These are phyloP conservation scores for Neocrepidodera transversa DNA, from an alignment of 2,888 invertebrate genomes.

Conservation along the genomic window DNA sequence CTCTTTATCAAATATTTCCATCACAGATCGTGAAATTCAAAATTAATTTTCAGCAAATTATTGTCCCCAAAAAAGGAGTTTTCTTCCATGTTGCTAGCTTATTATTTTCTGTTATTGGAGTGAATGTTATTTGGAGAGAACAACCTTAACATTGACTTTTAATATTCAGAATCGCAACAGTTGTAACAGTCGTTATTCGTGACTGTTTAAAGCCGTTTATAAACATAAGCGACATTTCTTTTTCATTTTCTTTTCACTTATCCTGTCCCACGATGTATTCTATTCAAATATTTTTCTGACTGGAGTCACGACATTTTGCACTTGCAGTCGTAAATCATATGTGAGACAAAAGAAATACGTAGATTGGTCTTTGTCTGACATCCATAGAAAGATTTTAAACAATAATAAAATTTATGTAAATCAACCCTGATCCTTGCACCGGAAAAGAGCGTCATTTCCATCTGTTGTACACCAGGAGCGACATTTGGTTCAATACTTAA, in stretches of 20 bases:
- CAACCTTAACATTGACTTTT: background rate
- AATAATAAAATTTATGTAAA: constrained; percentile 31
- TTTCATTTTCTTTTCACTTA: constrained; percentile 16
- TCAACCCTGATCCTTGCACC: constrained; percentile 18
- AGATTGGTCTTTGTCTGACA: constrained; percentile 29
- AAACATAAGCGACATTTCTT: constrained; percentile 22
- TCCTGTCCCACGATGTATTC: constrained; percentile 23
- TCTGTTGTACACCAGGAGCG: background rate
- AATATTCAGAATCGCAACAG: background rate
- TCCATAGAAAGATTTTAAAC: constrained; percentile 24
- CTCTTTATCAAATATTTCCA: too few relatives aligned
- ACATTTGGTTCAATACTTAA: too few relatives aligned
- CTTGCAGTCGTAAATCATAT: constrained; percentile 26
- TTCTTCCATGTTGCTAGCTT: too few relatives aligned
- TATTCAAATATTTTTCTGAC: constrained; percentile 26
- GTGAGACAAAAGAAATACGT: constrained; percentile 30
- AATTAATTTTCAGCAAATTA: too few relatives aligned
- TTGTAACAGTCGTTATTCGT: constrained; percentile 8
- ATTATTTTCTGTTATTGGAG: too few relatives aligned
- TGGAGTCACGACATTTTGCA: constrained; percentile 29
- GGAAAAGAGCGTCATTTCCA: constrained; percentile 19
- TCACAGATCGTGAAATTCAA: too few relatives aligned
- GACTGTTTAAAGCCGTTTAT: constrained; percentile 23
- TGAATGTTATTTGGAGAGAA: constrained; percentile 9
- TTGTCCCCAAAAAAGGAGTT: too few relatives aligned